These are phyloP conservation scores for Pithys albifrons DNA, from an alignment of 2,113 vertebrate species.

Conservation along the genomic window DNA sequence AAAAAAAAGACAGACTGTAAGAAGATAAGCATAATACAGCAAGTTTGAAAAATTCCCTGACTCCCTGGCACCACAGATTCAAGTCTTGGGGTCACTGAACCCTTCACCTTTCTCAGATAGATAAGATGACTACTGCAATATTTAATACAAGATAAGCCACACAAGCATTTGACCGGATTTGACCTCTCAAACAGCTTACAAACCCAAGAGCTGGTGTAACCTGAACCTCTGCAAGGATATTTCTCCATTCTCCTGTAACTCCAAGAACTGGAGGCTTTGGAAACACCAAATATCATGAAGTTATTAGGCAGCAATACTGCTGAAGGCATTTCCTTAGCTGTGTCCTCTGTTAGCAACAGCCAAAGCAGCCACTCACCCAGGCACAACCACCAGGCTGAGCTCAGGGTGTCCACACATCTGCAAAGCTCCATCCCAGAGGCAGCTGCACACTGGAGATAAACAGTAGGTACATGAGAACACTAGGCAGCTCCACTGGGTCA, in stretches of 20 bases:
- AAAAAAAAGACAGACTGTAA: background rate
- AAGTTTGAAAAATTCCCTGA: conserved; percentile 50
- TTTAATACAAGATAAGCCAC: conserved; percentile 60
- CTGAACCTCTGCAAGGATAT: conserved; percentile 34
- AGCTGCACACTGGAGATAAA: background rate
- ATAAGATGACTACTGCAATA: conserved; percentile 64
- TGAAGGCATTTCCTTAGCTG: background rate
- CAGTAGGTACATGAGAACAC: accelerated
- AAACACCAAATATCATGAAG: background rate
- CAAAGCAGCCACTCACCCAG: background rate
- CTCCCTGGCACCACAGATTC: conserved; percentile 28
- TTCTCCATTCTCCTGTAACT: background rate
- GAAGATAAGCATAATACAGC: conserved; percentile 46
- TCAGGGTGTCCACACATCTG: background rate
- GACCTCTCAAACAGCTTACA: conserved; percentile 62
- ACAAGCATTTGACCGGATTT: conserved; percentile 63
- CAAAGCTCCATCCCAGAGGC: background rate
- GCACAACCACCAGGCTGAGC: background rate
- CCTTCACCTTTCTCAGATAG: conserved; percentile 50
- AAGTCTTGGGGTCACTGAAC: conserved; percentile 13
- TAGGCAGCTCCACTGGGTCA: background rate
- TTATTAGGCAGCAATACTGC: background rate
- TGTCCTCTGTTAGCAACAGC: background rate
- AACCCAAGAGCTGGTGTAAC: conserved; percentile 52
- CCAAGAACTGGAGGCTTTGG: background rate